Base-by-base conservation (phyloP, 2,797 vertebrate species). In the Mergus octosetaceus region DNA sequence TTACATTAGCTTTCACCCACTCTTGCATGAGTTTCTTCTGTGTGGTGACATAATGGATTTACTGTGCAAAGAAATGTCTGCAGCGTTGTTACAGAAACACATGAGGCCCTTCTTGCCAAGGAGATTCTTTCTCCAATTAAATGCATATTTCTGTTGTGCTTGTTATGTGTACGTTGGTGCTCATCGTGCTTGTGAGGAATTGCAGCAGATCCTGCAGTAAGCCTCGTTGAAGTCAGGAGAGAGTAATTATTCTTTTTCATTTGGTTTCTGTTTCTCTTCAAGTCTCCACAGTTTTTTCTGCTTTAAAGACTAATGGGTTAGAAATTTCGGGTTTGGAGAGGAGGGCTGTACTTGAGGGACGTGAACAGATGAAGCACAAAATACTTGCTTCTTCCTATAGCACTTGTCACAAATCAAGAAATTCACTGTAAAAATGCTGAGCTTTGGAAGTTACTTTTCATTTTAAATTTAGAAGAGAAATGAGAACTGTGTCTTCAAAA, bases 391-490 rank as follows among this genome's bases (percentile, higher is more conserved):
- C 79, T 14, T 97, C 62, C 79, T 60, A 1, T 66, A 89, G 69
- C 66, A 78, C 82, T 95, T 83, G 73, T 88, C 89, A 89, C 78
- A 75, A 93, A 93, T 65, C 51, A 51, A 90, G 81, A 47, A 62
- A 83, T 87, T 62, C 38, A 56, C 38, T 41, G 61, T 69, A 41
- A 27, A 79, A 90, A 11, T 54, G 64, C 78, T 87, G 75, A 85
- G 54, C 36, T 30, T 94, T 80, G 69, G 84, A 92, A 92, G 84
- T 76, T 80, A 34, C 54, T 90, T 89, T 39, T 43, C 22, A 14
- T 54, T 92, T 94, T 80, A 68, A 91, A 83, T 60, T 80, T 62
- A 27, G 57, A 62, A 64, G n/a, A 72, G 43, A 71, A 82, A 70
- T 53, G 57, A 65, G 70, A 39, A 78, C 28, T 9, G 30, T 16